These are phyloP conservation scores for Xestobium rufovillosum DNA, from an alignment of 2,888 invertebrate species.

Conservation along the genomic window DNA sequence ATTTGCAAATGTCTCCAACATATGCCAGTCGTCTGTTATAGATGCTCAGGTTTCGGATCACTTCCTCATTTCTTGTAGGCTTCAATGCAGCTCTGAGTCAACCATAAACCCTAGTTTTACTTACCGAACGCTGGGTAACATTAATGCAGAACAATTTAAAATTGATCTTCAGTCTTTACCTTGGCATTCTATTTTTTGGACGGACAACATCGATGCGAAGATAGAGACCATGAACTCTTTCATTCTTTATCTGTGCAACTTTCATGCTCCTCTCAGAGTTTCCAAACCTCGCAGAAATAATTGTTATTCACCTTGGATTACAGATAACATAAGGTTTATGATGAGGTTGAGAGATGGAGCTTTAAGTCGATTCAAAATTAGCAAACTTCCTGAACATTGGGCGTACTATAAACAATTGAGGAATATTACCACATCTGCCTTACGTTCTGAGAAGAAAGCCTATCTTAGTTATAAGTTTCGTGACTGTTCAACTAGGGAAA, in stretches of 20 bases:
- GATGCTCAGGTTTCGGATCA: conserved; percentile 1
- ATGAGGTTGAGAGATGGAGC: background rate
- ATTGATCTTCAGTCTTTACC: background rate
- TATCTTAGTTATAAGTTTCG: background rate
- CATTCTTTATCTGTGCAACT: background rate
- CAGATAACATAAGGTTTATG: background rate
- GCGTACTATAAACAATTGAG: too few relatives aligned
- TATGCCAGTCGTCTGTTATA: too few relatives aligned
- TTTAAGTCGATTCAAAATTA: background rate
- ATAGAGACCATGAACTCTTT: background rate
- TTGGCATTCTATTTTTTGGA: background rate
- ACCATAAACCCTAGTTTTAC: background rate
- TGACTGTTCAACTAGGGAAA: background rate
- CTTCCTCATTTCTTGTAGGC: background rate
- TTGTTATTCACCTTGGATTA: background rate
- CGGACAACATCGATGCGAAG: background rate
- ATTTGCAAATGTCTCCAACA: too few relatives aligned
- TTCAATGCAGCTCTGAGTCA: too few relatives aligned
- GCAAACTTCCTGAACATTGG: conserved; percentile 1
- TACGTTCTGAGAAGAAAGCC: background rate
- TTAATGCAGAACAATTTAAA: conserved; percentile 2
- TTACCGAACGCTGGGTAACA: background rate
- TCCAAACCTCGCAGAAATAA: background rate
- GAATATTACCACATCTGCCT: background rate
- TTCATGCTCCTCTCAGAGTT: background rate